A percentile compares a stretch with the other conserved stretches of the same genome.
Evolutionary conservation across 1,140 invertebrate genomes (phyloP).

Genomic region (Cyclina sinensis): DNA sequence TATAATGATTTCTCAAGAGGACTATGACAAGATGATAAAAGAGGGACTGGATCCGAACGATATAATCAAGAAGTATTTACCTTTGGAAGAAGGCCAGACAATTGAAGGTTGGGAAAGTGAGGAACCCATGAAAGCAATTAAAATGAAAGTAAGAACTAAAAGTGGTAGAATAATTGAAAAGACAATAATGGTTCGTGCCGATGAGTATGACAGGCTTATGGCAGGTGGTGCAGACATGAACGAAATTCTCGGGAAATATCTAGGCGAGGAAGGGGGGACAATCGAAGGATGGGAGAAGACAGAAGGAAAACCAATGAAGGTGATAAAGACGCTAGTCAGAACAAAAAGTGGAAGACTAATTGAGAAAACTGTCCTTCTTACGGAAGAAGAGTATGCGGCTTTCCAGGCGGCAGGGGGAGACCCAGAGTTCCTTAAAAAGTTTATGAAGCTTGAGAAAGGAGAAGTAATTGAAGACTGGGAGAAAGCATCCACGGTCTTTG

Average conservation of each 20-base stretch:
- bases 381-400: constrained; percentile 85
- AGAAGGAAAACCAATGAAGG: constrained; percentile 79
- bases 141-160: constrained; percentile 84
- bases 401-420: constrained; percentile 84
- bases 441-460: constrained; percentile 82
- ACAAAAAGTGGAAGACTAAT: constrained; percentile 85
- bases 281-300: constrained; percentile 83
- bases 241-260: constrained; percentile 82
- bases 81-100: constrained; percentile 81
- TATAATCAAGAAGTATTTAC: constrained; percentile 83
- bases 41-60: constrained; percentile 80
- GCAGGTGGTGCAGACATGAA: constrained; percentile 80
- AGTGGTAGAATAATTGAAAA: constrained; percentile 85
- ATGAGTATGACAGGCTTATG: constrained; percentile 84
- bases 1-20: constrained; percentile 85
- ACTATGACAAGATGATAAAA: constrained; percentile 84
- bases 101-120: constrained; percentile 84
- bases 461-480: constrained; percentile 86
- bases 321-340: constrained; percentile 83
- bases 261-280: constrained; percentile 79
- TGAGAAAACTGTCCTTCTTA: constrained; percentile 84
- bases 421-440: constrained; percentile 84
- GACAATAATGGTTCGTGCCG: constrained; percentile 84
- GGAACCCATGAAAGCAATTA: constrained; percentile 84
- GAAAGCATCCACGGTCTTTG: constrained; percentile 85